Evolutionary conservation across 53 echinoderm and acorn worm genomes (phyloP).

Genomic region (Echinometra lucunter): DNA sequence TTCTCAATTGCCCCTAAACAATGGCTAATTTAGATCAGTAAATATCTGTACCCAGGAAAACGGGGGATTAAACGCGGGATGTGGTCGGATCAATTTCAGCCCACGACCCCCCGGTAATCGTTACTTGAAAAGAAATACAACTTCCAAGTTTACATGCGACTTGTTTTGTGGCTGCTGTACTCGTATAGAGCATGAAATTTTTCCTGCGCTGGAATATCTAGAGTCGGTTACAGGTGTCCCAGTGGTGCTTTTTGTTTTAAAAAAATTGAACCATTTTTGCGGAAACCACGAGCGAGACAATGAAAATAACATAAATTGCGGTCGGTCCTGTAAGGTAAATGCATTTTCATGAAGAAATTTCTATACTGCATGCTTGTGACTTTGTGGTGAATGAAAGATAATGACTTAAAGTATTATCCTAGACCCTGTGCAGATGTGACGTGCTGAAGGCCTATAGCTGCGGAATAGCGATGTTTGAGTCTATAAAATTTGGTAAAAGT

Average conservation of each 20-base stretch:
- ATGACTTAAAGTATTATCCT: neutral
- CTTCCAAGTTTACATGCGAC: neutral
- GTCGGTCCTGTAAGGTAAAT: neutral
- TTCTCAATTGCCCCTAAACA: neutral
- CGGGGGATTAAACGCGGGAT: neutral
- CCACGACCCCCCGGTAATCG: neutral
- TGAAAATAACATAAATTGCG: neutral
- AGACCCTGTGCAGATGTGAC: neutral
- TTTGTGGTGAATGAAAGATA: neutral
- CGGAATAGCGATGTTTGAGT: too few species aligned
- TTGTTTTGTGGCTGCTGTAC: neutral
- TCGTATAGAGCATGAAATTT: neutral
- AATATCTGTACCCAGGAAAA: constrained; percentile 10
- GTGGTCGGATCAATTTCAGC: neutral
- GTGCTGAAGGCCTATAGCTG: too few species aligned
- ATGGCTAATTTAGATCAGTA: constrained; percentile 11
- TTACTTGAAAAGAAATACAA: neutral
- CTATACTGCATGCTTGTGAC: neutral
- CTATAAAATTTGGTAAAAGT: neutral
- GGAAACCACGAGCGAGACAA: constrained; percentile 4
- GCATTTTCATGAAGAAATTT: neutral
- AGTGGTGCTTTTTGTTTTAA: constrained; percentile 4
- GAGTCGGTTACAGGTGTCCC: neutral
- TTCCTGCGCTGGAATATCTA: neutral
- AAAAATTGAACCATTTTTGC: neutral